Conservation (phyloP, 53 echinoderm and acorn worm genomes). For the Astropecten irregularis region DNA sequence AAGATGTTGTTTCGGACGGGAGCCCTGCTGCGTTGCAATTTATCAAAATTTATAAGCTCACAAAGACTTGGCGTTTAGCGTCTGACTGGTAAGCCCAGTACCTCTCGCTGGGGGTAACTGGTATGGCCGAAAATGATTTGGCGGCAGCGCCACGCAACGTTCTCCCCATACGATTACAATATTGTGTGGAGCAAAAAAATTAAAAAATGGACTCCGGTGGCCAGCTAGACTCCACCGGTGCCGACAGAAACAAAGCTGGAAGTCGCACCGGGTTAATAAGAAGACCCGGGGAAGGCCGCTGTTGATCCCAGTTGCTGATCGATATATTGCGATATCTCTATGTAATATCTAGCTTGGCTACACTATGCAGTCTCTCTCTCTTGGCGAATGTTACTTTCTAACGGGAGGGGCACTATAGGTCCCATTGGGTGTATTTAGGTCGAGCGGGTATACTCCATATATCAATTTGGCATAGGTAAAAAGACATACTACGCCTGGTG, state of each 20-base stretch:
- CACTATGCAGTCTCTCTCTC: too few species aligned
- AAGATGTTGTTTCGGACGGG: background rate
- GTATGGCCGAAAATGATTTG: background rate
- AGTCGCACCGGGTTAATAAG: constrained; percentile 39
- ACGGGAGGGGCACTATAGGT: too few species aligned
- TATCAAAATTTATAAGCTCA: background rate
- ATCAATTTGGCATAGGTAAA: too few species aligned
- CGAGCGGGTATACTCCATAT: too few species aligned
- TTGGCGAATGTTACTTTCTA: too few species aligned
- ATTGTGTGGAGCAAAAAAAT: background rate
- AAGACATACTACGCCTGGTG: too few species aligned
- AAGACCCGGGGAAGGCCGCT: constrained; percentile 5
- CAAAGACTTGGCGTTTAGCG: constrained; percentile 11
- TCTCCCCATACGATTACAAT: background rate
- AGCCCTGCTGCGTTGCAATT: constrained; percentile 12
- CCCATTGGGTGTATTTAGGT: too few species aligned
- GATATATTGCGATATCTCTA: background rate
- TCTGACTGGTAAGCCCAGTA: constrained; percentile 29
- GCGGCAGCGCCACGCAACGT: constrained; percentile 15
- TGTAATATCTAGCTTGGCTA: too few species aligned
- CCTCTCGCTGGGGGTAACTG: constrained; percentile 10
- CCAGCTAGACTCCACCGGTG: constrained; percentile 13
- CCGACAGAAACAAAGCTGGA: constrained; percentile 32
- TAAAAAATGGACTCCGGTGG: constrained; percentile 16
- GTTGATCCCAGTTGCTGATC: constrained; percentile 23